Conservation (phyloP, 53 echinoderm and acorn worm species). For the Apostichopus leukothele region DNA sequence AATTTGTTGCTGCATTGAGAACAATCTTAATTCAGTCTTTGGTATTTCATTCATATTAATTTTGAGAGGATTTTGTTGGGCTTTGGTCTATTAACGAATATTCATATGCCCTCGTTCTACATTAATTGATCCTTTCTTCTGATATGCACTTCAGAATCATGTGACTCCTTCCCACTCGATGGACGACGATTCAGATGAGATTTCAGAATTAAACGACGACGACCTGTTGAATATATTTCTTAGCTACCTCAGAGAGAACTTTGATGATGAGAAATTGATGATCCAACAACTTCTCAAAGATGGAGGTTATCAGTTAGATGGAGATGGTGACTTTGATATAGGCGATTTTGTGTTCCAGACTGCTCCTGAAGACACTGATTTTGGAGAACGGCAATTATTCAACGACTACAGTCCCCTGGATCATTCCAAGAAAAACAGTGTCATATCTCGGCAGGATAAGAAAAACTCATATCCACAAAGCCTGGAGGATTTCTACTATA, state of each 20-base stretch:
- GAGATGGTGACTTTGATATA: not conserved
- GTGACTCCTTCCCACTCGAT: too few relatives aligned
- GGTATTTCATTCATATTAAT: too few relatives aligned
- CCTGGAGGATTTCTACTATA: conserved; percentile 5
- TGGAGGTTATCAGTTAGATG: not conserved
- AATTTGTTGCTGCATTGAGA: too few relatives aligned
- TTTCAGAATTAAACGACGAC: not conserved
- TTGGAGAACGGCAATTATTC: not conserved
- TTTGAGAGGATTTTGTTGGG: too few relatives aligned
- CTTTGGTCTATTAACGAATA: too few relatives aligned
- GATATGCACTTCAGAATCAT: too few relatives aligned
- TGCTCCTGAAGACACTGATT: not conserved
- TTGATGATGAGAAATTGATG: conserved; percentile 26
- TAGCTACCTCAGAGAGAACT: conserved; percentile 12
- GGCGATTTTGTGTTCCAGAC: not conserved
- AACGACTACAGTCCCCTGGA: conserved; percentile 4
- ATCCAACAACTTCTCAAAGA: conserved; percentile 23
- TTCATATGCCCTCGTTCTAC: too few relatives aligned
- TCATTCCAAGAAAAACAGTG: not conserved
- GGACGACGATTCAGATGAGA: too few relatives aligned
- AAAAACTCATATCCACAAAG: not conserved
- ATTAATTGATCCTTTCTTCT: too few relatives aligned
- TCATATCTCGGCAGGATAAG: not conserved
- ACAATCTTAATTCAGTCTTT: too few relatives aligned
- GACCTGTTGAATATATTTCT: conserved; percentile 13